Evolutionary conservation across 2,113 vertebrate species (phyloP).

Genomic region (Melanocharis versteri): DNA sequence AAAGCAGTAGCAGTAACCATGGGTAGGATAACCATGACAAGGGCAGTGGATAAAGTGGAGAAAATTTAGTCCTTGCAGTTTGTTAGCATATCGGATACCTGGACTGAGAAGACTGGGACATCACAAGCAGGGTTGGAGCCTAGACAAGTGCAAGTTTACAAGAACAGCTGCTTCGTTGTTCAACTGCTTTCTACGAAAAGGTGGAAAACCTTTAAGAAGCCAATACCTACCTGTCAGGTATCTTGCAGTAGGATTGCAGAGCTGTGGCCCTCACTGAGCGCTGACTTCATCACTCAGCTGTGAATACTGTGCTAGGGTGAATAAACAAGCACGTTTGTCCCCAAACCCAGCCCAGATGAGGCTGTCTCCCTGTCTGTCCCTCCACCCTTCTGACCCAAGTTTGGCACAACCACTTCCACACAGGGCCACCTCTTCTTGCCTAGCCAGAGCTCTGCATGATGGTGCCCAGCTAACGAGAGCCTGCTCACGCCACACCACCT

Average conservation of each 20-base stretch:
- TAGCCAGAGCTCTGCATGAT: fast-evolving
- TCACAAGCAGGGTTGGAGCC: neutral
- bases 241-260: neutral
- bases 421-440: neutral
- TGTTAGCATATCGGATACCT: neutral
- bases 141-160: neutral
- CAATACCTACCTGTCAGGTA: neutral
- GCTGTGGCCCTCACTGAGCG: neutral
- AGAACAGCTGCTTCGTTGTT: neutral
- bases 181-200: neutral
- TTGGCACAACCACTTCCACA: neutral
- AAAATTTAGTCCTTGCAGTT: neutral
- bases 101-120: neutral
- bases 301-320: neutral
- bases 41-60: neutral
- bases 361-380: neutral
- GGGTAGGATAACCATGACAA: neutral
- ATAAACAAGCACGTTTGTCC: neutral
- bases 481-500: neutral
- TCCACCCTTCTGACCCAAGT: neutral
- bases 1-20: neutral
- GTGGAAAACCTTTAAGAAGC: neutral
- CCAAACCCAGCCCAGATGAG: neutral
- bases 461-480: fast-evolving
- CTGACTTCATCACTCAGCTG: too few species aligned